phyloP scores from a whole-genome alignment of 2,797 vertebrate species.

The Oophaga sylvatica region DNA sequence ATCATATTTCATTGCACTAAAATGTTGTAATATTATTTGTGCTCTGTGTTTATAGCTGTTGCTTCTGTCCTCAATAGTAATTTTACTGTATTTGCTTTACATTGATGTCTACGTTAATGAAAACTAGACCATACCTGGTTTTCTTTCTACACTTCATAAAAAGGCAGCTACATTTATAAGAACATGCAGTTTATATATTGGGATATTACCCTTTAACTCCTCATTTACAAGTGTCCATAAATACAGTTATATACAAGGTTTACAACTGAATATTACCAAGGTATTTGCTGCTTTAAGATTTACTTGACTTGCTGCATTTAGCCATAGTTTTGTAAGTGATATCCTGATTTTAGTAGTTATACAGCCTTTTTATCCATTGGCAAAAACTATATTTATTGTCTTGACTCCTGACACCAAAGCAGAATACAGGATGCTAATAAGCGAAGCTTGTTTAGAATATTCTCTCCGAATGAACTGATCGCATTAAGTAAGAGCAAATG shows the following conservation, averaged over 20 bases:
- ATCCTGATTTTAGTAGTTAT: conserved; percentile 7
- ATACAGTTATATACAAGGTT: conserved; percentile 17
- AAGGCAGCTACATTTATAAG: conserved; percentile 1
- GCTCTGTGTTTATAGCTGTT: conserved; percentile 38
- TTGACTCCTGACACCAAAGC: conserved; percentile 52
- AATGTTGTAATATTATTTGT: conserved; percentile 67
- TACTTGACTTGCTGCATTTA: conserved; percentile 13
- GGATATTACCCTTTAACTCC: conserved; percentile 16
- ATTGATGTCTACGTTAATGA: conserved; percentile 10
- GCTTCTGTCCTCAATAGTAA: conserved; percentile 16
- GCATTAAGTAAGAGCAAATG: conserved; percentile 28
- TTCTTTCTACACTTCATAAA: neutral
- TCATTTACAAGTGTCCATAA: neutral
- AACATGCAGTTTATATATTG: neutral
- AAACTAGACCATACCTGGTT: neutral
- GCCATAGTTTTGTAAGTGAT: conserved; percentile 11
- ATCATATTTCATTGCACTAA: conserved; percentile 64
- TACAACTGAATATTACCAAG: conserved; percentile 27
- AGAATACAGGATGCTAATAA: conserved; percentile 41
- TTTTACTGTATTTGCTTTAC: conserved; percentile 16
- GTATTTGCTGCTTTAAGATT: conserved; percentile 42
- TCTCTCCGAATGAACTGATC: conserved; percentile 53
- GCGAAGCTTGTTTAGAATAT: conserved; percentile 55
- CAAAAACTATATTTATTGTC: conserved; percentile 13
- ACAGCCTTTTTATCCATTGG: neutral